Evolutionary conservation across 1,140 invertebrate species (phyloP), one percentile per base, ranked within the genome.

Genomic region (Drosophila ogumai): DNA sequence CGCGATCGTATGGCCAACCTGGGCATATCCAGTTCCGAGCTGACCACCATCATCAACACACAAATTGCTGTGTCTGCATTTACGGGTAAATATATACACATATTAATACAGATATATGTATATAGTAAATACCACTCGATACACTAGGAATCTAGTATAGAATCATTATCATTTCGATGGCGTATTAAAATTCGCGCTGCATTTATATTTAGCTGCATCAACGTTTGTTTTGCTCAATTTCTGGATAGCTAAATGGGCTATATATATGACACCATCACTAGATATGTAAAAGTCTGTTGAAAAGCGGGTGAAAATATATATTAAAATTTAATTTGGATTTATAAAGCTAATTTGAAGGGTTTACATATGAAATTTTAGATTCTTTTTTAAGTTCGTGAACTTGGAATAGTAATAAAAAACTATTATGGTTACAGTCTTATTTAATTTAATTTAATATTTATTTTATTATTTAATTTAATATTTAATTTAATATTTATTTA

Each of bases 31-130:
- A 94, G 93, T 50, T 94, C 95, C 4, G 90, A 95, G 92, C 94
- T 94, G 28, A 95, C 95, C 3, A 95, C 94, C 5, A 94, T 96
- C 75, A 94, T 95, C 67, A 96, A 95, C 82, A 94, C 94, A 85
- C 95, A 96, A 90, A 94, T 94, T 19, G 95, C 95, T 3, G 93
- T 94, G 47, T 95, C 93, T 60, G 94, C 94, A 75, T 94, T 92
- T 72, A 91, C 86, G 59, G 91, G 91, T 92, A n/a, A 80, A 46
- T 57, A 19, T 32, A 50, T 50, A 50, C 0, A 32, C 2, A 13
- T 8, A 36, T 40, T 40, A 32, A 41, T 25, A 17, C 6, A 25
- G 1, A 56, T 34, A 25, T 13, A 40, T 34, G 17, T 13, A 40
- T 1, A 38, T 50, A 28, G 25, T 28, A 17, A 8, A 17, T 13